Evolutionary conservation across 1,140 invertebrate genomes (phyloP).

Genomic region (Nymphalis io): DNA sequence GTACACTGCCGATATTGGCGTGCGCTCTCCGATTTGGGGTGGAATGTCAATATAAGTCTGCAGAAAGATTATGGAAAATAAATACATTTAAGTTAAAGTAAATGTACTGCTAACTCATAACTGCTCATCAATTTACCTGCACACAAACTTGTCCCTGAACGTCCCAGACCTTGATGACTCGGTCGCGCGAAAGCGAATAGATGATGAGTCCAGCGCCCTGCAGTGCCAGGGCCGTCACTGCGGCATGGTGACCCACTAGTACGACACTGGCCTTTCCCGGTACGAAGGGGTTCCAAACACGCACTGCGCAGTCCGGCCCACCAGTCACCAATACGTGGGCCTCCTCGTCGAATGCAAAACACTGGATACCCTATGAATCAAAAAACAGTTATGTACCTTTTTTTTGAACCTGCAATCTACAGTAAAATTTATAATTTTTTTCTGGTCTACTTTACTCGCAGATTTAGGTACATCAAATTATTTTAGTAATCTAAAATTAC

Average conservation of each 20-base stretch:
- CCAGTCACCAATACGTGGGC: slow-evolving; percentile 85
- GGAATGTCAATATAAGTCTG: slow-evolving; percentile 84
- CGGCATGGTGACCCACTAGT: slow-evolving; percentile 86
- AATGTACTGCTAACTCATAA: background rate
- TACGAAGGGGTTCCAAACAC: slow-evolving; percentile 89
- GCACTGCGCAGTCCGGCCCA: slow-evolving; percentile 86
- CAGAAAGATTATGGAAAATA: background rate
- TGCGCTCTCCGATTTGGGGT: slow-evolving; percentile 81
- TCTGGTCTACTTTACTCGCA: no score
- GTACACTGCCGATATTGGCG: slow-evolving; percentile 82
- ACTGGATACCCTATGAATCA: slow-evolving; percentile 80
- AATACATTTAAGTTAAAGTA: no score
- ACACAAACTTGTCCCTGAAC: slow-evolving; percentile 81
- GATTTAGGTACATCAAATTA: no score
- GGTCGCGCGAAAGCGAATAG: slow-evolving; percentile 84
- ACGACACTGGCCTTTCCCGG: slow-evolving; percentile 82
- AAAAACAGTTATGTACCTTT: background rate
- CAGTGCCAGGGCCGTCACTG: slow-evolving; percentile 84
- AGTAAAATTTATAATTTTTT: background rate
- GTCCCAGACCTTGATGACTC: slow-evolving; percentile 87
- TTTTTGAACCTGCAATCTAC: background rate
- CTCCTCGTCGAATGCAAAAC: slow-evolving; percentile 82
- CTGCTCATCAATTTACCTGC: slow-evolving; percentile 66
- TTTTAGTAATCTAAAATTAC: no score
- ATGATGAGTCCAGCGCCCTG: slow-evolving; percentile 75